Evolutionary conservation across 1,140 invertebrate species (phyloP), one percentile per base, ranked within the genome.

Genomic region (Eupristina koningsbergeri): DNA sequence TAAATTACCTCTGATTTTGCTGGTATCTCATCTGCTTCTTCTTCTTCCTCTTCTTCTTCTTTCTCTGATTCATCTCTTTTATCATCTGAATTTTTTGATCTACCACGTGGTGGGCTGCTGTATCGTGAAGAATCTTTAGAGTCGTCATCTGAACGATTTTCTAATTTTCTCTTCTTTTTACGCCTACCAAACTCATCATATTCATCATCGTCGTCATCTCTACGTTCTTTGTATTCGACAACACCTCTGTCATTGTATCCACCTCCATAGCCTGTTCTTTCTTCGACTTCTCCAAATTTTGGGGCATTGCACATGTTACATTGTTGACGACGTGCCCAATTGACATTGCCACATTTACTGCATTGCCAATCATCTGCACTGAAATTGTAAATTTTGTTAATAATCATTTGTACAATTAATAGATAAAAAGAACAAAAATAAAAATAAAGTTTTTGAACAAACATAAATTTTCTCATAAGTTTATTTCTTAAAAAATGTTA

Each of bases 341-440:
- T 99, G 5, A 99, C 98, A 92, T 99, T 99, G 2, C 98, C 98
- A 93, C 99, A 99, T 91, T 99, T 99, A 92, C 97, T 98, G 91
- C 99, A 99, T 90, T 99, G 97, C 99, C 99, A 99, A 91, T 99
- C 99, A 92, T 99, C 98, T 77, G 99, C 98, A 93, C 97, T 98
- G 90, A 97, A 99, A 80, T 85, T 61, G 73, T 79, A 80, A 81
- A 74, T 81, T 80, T 75, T 61, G 22, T 39, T 41, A 63, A 63
- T 78, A 63, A 75, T 61, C 0, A 22, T 58, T 75, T n/a, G 22
- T 67, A 67, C 50, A 15, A 34, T 64, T 7, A 3, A 64, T 64
- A 64, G 29, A 64, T 34, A 34, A 9, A 34, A 64, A 64, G 34
- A 31, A 13, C 17, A n/a, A 63, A 63, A 34, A 9, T 15, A 64